phyloP scores from a whole-genome alignment of 1,140 invertebrate genomes.

The Zaprionus gabonicus region DNA sequence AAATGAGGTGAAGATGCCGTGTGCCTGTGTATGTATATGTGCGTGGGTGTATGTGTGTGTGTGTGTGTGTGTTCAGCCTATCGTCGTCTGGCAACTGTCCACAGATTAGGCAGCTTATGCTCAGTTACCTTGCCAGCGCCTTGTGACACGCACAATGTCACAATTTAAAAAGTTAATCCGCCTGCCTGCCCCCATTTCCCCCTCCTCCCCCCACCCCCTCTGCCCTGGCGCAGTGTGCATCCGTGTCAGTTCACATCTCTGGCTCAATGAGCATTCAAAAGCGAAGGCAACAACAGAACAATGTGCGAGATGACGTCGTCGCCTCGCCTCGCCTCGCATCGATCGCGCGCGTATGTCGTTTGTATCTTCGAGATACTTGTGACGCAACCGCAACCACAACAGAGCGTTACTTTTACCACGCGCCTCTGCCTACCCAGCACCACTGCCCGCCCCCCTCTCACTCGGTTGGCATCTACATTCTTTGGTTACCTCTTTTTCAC shows the following conservation, averaged over 20 bases:
- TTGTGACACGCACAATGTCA: slow-evolving; percentile 30
- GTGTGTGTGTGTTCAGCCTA: neutral
- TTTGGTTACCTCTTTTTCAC: neutral
- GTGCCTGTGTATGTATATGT: neutral
- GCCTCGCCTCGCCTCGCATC: neutral
- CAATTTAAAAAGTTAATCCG: slow-evolving; percentile 29
- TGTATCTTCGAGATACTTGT: slow-evolving; percentile 55
- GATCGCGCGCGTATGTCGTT: slow-evolving; percentile 30
- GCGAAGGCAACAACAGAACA: neutral
- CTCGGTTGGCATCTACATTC: neutral
- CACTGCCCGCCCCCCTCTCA: neutral
- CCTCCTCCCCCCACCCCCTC: too few species aligned
- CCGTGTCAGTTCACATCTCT: too few species aligned
- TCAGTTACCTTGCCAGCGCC: neutral
- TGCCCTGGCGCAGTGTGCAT: too few species aligned
- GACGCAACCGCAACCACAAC: slow-evolving; percentile 46
- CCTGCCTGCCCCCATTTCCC: neutral
- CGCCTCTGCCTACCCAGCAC: neutral
- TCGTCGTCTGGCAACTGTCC: slow-evolving; percentile 8
- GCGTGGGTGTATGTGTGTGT: neutral
- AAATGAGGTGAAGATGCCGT: slow-evolving; percentile 54
- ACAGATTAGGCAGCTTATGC: slow-evolving; percentile 1
- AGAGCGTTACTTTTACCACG: neutral
- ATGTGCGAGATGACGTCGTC: neutral
- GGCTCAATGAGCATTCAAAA: neutral